Percentiles rank a stretch among this genome's conserved stretches.
phyloP scores from a whole-genome alignment of 2,888 invertebrate species.

The Spilosoma lubricipeda region DNA sequence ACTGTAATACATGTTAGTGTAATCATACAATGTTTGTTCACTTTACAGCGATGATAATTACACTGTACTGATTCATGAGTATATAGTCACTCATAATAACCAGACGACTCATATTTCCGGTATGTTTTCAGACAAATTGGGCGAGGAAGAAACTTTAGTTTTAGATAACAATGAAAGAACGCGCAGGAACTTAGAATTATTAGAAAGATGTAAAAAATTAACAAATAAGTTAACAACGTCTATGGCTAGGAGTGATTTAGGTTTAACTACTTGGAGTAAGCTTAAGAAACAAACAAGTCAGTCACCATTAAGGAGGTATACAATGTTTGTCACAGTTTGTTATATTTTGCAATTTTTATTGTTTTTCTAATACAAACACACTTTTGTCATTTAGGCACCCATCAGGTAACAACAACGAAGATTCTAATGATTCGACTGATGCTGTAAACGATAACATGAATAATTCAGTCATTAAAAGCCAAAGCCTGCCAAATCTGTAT shows the following conservation, averaged over 20 bases:
- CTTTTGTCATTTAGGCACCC: conserved; percentile 87
- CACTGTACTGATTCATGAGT: conserved; percentile 60
- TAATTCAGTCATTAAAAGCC: conserved; percentile 89
- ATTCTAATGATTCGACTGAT: conserved; percentile 83
- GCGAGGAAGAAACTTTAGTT: conserved; percentile 74
- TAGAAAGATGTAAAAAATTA: conserved; percentile 84
- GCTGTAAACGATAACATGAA: conserved; percentile 84
- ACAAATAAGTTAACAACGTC: conserved; percentile 88
- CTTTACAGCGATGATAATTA: conserved; percentile 50
- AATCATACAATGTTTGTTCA: conserved; percentile 66
- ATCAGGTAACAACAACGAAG: conserved; percentile 91
- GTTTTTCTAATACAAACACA: background rate
- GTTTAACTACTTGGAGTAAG: conserved; percentile 96
- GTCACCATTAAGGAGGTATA: conserved; percentile 88
- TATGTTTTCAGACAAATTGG: conserved; percentile 81
- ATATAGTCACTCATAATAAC: conserved; percentile 64
- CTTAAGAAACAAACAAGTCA: conserved; percentile 90
- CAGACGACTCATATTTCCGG: conserved; percentile 52
- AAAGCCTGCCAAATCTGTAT: conserved; percentile 92
- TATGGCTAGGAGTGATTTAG: conserved; percentile 95
- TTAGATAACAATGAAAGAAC: conserved; percentile 85
- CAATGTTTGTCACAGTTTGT: conserved; percentile 2
- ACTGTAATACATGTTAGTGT: conserved; percentile 35
- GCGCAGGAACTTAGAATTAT: conserved; percentile 86
- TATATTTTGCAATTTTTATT: background rate